Conservation (phyloP, 2,797 vertebrate genomes). For the Sebastes hubbsi region DNA sequence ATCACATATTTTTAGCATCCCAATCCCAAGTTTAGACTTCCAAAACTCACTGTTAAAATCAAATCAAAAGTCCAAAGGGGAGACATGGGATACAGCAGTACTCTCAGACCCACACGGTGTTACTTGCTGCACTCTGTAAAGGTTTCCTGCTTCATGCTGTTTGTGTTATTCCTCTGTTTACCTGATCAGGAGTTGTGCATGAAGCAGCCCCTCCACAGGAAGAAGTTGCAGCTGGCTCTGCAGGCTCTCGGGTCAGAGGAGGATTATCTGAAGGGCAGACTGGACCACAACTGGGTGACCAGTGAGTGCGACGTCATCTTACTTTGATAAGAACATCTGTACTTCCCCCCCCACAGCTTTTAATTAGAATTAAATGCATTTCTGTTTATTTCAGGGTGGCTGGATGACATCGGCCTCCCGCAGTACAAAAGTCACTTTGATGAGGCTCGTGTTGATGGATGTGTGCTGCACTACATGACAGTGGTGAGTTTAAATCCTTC, state of each 20-base stretch:
- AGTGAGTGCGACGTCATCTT: conserved; percentile 80
- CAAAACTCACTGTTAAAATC: neutral
- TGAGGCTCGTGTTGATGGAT: conserved; percentile 92
- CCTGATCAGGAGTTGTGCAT: conserved; percentile 90
- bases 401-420: conserved; percentile 98
- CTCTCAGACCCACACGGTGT: neutral
- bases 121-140: neutral
- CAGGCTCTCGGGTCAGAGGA: conserved; percentile 90
- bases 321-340: rapidly evolving
- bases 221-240: conserved; percentile 95
- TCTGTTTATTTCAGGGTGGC: conserved; percentile 83
- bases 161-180: neutral
- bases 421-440: conserved; percentile 99
- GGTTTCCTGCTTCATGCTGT: neutral
- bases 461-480: conserved; percentile 95
- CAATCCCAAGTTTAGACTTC: neutral
- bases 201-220: conserved; percentile 91
- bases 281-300: conserved; percentile 98
- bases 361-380: rapidly evolving
- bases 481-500: conserved; percentile 82
- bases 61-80: neutral
- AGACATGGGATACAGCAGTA: neutral
- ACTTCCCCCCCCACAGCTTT: rapidly evolving
- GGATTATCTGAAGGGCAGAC: conserved; percentile 88
- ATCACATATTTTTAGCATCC: neutral